Conservation (phyloP, 2,113 vertebrate species). For the Eira barbara region DNA sequence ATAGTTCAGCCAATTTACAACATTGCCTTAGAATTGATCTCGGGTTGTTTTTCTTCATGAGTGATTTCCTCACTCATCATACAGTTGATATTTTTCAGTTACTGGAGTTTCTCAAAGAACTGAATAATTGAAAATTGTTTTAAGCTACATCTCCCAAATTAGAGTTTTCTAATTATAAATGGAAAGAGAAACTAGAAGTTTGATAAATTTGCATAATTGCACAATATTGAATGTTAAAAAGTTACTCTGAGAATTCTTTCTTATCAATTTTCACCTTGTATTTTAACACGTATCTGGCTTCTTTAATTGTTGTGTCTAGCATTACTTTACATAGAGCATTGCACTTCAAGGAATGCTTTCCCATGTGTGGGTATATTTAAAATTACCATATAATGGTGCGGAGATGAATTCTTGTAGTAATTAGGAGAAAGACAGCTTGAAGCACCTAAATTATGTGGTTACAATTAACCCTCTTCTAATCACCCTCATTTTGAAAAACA, state of each 20-base stretch:
- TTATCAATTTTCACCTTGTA: slow-evolving; percentile 66
- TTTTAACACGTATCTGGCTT: slow-evolving; percentile 37
- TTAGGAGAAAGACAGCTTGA: slow-evolving; percentile 59
- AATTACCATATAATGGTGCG: slow-evolving; percentile 13
- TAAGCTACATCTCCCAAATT: not conserved
- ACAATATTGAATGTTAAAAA: slow-evolving; percentile 28
- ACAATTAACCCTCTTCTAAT: slow-evolving; percentile 26
- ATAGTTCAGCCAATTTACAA: not conserved
- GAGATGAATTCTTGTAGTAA: slow-evolving; percentile 40
- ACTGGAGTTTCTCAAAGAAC: not conserved
- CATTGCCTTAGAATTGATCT: not conserved
- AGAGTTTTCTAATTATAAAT: not conserved
- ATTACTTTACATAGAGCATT: slow-evolving; percentile 55
- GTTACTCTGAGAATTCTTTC: slow-evolving; percentile 26
- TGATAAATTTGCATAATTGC: slow-evolving; percentile 20
- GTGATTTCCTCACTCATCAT: not conserved
- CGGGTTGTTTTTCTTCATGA: not conserved
- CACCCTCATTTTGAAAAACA: slow-evolving; percentile 22
- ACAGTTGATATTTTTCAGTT: slow-evolving; percentile 43
- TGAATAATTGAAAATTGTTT: not conserved
- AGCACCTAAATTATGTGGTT: slow-evolving; percentile 34
- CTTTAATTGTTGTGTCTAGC: slow-evolving; percentile 32
- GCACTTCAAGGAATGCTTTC: slow-evolving; percentile 46
- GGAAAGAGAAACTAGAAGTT: slow-evolving; percentile 37
- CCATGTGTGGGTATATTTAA: slow-evolving; percentile 48